A percentile compares a stretch with the other conserved stretches of the same genome.
Evolutionary conservation across 2,797 vertebrate species (phyloP).

Genomic region (Ceryle rudis): DNA sequence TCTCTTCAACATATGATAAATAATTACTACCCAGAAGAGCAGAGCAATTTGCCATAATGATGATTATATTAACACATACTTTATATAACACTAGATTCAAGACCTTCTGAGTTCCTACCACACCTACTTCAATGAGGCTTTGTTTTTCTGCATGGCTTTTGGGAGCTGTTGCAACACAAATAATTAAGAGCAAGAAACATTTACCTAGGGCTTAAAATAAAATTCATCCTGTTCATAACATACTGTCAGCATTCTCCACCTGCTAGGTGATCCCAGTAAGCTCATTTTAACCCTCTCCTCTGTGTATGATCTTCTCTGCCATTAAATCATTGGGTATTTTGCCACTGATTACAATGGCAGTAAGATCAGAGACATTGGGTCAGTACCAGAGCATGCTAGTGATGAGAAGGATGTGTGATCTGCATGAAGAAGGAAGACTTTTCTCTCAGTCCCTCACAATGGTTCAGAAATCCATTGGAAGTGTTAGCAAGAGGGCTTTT

Average conservation of each 20-base stretch:
- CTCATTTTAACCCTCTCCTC: neutral
- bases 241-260: neutral
- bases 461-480: constrained; percentile 15
- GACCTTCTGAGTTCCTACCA: neutral
- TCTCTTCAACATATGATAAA: neutral
- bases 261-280: neutral
- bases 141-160: neutral
- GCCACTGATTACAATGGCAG: neutral
- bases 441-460: neutral
- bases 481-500: neutral
- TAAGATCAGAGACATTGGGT: neutral
- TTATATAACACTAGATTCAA: neutral
- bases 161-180: neutral
- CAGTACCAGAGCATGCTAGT: neutral
- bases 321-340: neutral
- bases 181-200: neutral
- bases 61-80: neutral
- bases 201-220: neutral
- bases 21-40: neutral
- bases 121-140: neutral
- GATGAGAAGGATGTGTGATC: neutral
- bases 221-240: neutral
- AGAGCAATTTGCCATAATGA: neutral
- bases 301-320: neutral
- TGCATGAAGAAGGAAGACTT: neutral